Evolutionary conservation across 2,888 invertebrate species (phyloP).

Genomic region (Ectropis crepuscularia): DNA sequence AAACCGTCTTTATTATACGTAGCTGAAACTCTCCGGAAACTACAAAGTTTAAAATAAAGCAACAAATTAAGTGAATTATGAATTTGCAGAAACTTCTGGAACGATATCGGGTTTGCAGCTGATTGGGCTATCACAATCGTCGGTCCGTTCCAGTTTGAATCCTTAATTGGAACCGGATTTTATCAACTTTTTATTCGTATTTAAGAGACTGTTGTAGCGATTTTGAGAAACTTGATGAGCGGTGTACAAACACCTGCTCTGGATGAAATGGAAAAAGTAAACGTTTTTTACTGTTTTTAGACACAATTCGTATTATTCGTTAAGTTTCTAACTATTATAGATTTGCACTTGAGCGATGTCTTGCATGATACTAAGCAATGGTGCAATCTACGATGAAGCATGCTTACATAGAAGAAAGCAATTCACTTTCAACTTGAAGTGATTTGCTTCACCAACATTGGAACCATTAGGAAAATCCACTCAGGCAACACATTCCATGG

Average conservation of each 20-base stretch:
- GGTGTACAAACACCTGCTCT: neutral
- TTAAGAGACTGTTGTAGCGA: neutral
- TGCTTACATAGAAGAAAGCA: no score
- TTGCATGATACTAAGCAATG: no score
- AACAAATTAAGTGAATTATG: slow-evolving; percentile 42
- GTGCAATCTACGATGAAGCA: no score
- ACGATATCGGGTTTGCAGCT: slow-evolving; percentile 36
- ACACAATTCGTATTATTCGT: no score
- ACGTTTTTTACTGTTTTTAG: no score
- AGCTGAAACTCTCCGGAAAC: slow-evolving; percentile 29
- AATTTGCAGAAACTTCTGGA: slow-evolving; percentile 35
- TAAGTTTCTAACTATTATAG: no score
- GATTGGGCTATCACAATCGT: slow-evolving; percentile 34
- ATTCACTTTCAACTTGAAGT: no score
- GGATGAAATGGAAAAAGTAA: no score
- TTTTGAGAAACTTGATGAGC: slow-evolving; percentile 1
- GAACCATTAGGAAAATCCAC: no score
- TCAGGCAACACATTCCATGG: no score
- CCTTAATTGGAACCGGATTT: slow-evolving; percentile 18
- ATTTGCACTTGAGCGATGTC: no score
- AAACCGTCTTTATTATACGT: neutral
- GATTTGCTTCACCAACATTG: no score
- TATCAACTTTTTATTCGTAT: slow-evolving; percentile 13
- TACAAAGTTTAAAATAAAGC: slow-evolving; percentile 40
- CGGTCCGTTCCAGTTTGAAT: slow-evolving; percentile 18